These are phyloP conservation scores for Pocillopora grandis DNA, from an alignment of 92 coral and sea anemone species.

Conservation along the genomic window DNA sequence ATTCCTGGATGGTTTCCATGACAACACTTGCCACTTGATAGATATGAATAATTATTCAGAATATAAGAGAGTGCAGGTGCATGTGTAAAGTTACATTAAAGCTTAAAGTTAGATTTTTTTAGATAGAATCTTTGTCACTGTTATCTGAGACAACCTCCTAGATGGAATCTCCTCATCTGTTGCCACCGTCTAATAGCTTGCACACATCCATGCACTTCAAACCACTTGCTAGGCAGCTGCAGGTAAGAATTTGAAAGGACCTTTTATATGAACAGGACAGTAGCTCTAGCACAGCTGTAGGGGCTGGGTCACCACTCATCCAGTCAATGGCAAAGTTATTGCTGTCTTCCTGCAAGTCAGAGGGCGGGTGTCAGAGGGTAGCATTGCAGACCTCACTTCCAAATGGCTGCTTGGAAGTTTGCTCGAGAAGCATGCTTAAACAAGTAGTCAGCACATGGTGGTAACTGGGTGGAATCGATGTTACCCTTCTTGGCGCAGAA, in stretches of 20 bases:
- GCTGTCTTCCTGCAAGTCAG: conserved; percentile 46
- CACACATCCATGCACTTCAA: conserved; percentile 1
- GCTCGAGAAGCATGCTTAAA: conserved; percentile 34
- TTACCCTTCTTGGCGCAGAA: conserved; percentile 55
- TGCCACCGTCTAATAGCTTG: conserved; percentile 3
- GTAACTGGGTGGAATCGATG: conserved; percentile 48
- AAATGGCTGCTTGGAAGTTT: conserved; percentile 53
- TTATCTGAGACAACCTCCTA: too few relatives aligned
- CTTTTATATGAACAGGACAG: conserved; percentile 27
- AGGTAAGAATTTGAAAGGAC: conserved; percentile 4
- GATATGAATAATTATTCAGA: background rate
- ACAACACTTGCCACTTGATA: background rate
- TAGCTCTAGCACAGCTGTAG: conserved; percentile 40
- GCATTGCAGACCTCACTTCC: conserved; percentile 48
- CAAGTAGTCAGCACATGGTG: conserved; percentile 41
- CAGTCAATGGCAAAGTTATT: conserved; percentile 45
- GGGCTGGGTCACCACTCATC: conserved; percentile 49
- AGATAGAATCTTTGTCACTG: too few relatives aligned
- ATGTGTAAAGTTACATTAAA: too few relatives aligned
- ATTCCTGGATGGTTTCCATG: conserved; percentile 15
- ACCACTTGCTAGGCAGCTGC: conserved; percentile 21
- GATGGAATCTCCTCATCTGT: background rate
- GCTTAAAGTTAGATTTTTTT: too few relatives aligned
- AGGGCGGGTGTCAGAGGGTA: conserved; percentile 7
- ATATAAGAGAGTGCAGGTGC: background rate